Evolutionary conservation across 2,113 vertebrate genomes (phyloP).

Genomic region (Xiphias gladius): DNA sequence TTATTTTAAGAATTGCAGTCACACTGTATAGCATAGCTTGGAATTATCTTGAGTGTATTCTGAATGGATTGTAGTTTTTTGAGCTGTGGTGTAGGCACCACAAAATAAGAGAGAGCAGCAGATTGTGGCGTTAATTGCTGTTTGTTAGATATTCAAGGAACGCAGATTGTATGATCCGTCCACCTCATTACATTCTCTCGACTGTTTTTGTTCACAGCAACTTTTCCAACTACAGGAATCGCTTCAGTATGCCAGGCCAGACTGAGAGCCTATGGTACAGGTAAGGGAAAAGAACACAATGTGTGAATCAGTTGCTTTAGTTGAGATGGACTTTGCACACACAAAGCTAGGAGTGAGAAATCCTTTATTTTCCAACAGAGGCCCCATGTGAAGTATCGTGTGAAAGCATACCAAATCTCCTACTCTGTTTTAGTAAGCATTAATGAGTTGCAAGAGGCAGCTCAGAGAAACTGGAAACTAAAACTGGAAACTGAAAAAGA

Average conservation of each 20-base stretch:
- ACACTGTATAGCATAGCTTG: slow-evolving; percentile 40
- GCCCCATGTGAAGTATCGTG: slow-evolving; percentile 39
- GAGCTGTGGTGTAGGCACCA: slow-evolving; percentile 17
- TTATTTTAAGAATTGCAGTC: slow-evolving; percentile 28
- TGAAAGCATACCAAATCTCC: slow-evolving; percentile 38
- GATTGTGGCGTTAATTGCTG: slow-evolving; percentile 64
- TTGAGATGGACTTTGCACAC: background rate
- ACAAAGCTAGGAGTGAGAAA: slow-evolving; percentile 20
- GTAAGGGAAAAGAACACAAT: slow-evolving; percentile 72
- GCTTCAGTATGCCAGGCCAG: slow-evolving; percentile 89
- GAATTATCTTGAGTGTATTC: slow-evolving; percentile 25
- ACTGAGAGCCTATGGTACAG: slow-evolving; percentile 88
- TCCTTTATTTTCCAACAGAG: slow-evolving; percentile 33
- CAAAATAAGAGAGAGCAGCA: slow-evolving; percentile 64
- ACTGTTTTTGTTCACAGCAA: slow-evolving; percentile 83
- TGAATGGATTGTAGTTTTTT: slow-evolving; percentile 6
- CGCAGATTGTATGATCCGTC: slow-evolving; percentile 51
- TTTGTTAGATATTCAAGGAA: slow-evolving; percentile 72
- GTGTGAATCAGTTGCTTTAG: background rate
- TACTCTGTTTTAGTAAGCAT: slow-evolving; percentile 53
- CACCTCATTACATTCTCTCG: slow-evolving; percentile 57
- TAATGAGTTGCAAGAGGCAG: slow-evolving; percentile 55
- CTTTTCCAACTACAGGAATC: slow-evolving; percentile 90
- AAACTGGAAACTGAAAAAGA: background rate
- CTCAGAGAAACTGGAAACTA: slow-evolving; percentile 26